A percentile compares a stretch with the other conserved stretches of the same genome.
These are phyloP conservation scores for Callipepla squamata DNA, from an alignment of 2,113 vertebrate species.

Conservation along the genomic window DNA sequence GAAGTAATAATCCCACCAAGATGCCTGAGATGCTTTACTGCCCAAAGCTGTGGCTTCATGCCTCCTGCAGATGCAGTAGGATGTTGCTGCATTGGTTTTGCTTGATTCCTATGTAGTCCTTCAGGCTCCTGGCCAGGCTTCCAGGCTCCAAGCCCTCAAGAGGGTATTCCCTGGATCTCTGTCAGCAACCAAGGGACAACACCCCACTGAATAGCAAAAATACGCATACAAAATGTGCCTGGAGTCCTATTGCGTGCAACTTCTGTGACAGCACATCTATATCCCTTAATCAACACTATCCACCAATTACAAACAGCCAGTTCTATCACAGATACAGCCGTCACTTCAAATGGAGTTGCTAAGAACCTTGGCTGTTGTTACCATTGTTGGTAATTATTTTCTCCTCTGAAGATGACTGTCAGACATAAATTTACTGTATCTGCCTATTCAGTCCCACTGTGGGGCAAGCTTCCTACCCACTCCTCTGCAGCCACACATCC, in stretches of 20 bases:
- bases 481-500: neutral
- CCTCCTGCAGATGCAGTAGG: neutral
- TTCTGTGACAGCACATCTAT: neutral
- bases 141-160: neutral
- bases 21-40: neutral
- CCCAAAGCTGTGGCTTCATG: neutral
- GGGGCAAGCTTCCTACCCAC: neutral
- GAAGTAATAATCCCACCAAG: neutral
- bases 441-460: neutral
- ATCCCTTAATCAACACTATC: fast-evolving
- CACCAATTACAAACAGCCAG: neutral
- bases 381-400: neutral
- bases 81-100: neutral
- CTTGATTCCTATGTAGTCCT: neutral
- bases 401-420: neutral
- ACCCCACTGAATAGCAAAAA: neutral
- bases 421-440: neutral
- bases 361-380: neutral
- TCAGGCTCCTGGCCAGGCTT: neutral
- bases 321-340: neutral
- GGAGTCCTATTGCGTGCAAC: neutral
- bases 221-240: neutral
- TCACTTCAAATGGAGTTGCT: neutral
- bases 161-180: neutral
- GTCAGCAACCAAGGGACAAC: neutral